phyloP scores from a whole-genome alignment of 23 tunicate species.

The Botrylloides violaceus region DNA sequence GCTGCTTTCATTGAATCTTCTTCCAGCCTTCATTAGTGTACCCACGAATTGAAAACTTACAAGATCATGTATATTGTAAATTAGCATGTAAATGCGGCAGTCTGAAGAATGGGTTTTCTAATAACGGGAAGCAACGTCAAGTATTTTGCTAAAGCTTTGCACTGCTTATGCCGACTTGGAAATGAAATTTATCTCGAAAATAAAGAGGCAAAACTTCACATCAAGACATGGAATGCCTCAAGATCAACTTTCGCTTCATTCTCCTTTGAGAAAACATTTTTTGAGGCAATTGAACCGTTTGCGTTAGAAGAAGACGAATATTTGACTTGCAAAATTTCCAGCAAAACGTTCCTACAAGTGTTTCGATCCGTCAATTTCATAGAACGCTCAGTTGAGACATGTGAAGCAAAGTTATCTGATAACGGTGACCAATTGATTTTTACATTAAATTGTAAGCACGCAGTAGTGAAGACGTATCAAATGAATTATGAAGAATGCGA shows the following conservation, averaged over 20 bases:
- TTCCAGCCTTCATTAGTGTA: too few species aligned
- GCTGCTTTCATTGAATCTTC: too few species aligned
- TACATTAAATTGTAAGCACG: constrained; percentile 68
- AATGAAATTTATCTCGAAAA: constrained; percentile 58
- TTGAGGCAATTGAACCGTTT: constrained; percentile 21
- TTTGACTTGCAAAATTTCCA: constrained; percentile 63
- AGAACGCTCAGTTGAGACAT: constrained; percentile 79
- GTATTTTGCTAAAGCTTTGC: constrained; percentile 74
- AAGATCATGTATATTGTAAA: background rate
- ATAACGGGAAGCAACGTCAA: constrained; percentile 70
- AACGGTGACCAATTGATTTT: constrained; percentile 53
- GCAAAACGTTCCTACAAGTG: constrained; percentile 81
- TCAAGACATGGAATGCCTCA: constrained; percentile 80
- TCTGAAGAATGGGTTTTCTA: constrained; percentile 49
- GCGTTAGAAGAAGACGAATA: constrained; percentile 21
- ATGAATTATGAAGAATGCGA: constrained; percentile 89
- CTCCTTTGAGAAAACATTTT: constrained; percentile 42
- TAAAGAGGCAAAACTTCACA: constrained; percentile 39
- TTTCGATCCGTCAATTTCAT: constrained; percentile 74
- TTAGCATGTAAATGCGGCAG: background rate
- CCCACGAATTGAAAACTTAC: too few species aligned
- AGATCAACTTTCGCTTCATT: constrained; percentile 79
- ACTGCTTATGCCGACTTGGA: constrained; percentile 72
- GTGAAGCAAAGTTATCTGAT: constrained; percentile 51
- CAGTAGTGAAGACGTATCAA: constrained; percentile 72